Evolutionary conservation across 2,888 invertebrate genomes (phyloP).

Genomic region (Bursaphelenchus okinawaensis): DNA sequence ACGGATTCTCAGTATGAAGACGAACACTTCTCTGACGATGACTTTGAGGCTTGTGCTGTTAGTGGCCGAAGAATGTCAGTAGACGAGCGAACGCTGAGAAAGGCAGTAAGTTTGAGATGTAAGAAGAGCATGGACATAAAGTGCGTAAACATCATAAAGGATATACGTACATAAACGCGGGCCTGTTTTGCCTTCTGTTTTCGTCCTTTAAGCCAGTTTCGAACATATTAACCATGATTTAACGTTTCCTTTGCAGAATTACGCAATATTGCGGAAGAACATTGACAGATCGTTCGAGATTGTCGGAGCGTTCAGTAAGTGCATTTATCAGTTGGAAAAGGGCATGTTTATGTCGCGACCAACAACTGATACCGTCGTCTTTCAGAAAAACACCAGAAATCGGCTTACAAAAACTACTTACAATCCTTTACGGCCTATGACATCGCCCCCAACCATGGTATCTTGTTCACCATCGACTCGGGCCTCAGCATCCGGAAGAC

Average conservation of each 20-base stretch:
- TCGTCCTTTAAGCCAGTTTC: too few relatives aligned
- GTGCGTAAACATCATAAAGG: too few relatives aligned
- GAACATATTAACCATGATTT: not conserved
- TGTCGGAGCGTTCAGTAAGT: conserved; percentile 43
- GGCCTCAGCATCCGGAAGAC: conserved; percentile 27
- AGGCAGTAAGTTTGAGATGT: conserved; percentile 34
- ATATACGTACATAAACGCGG: too few relatives aligned
- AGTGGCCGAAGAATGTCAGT: conserved; percentile 32
- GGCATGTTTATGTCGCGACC: not conserved
- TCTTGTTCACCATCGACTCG: conserved; percentile 47
- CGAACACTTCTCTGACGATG: conserved; percentile 16
- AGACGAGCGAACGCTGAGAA: conserved; percentile 46
- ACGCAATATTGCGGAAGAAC: conserved; percentile 49
- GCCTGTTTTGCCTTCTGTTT: too few relatives aligned
- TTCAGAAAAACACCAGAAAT: conserved; percentile 18
- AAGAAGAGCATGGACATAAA: not conserved
- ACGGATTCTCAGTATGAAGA: conserved; percentile 26
- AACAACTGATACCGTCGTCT: conserved; percentile 2
- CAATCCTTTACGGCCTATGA: conserved; percentile 52
- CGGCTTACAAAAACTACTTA: conserved; percentile 38
- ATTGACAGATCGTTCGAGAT: conserved; percentile 38
- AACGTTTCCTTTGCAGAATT: conserved; percentile 36
- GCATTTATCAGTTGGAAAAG: too few relatives aligned
- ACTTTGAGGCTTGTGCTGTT: conserved; percentile 11
- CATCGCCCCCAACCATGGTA: conserved; percentile 45